Percentiles rank a stretch among this genome's conserved stretches.
Conservation (phyloP, 2,113 vertebrate genomes). For the Puffinus mauretanicus region DNA sequence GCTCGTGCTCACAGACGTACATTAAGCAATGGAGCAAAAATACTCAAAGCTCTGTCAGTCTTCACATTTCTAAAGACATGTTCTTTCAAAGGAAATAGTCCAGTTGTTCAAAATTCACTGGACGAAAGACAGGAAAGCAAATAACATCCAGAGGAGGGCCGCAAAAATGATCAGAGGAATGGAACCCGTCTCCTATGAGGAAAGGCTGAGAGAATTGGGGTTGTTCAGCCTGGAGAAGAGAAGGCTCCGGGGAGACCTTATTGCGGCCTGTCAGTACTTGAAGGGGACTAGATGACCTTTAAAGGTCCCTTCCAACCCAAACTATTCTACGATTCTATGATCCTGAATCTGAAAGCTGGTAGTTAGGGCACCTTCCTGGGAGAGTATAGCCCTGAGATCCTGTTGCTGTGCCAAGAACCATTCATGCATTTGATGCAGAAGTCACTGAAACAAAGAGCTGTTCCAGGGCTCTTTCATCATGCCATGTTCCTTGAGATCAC, state of each 20-base stretch:
- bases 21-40: neutral
- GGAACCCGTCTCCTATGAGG: neutral
- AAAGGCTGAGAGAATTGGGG: neutral
- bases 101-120: neutral
- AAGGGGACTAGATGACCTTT: neutral
- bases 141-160: neutral
- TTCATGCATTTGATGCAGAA: neutral
- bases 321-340: neutral
- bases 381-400: neutral
- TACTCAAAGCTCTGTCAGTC: neutral
- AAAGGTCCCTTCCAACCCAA: neutral
- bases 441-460: neutral
- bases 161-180: neutral
- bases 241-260: neutral
- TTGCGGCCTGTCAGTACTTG: neutral
- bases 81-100: neutral
- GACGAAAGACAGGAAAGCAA: neutral
- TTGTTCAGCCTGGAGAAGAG: neutral
- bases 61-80: neutral
- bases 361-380: neutral
- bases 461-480: neutral
- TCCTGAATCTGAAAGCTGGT: neutral
- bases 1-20: rapidly evolving
- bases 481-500: neutral
- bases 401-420: neutral